Conservation (phyloP, 1,140 invertebrate species). For the Probaryconus sp. region DNA sequence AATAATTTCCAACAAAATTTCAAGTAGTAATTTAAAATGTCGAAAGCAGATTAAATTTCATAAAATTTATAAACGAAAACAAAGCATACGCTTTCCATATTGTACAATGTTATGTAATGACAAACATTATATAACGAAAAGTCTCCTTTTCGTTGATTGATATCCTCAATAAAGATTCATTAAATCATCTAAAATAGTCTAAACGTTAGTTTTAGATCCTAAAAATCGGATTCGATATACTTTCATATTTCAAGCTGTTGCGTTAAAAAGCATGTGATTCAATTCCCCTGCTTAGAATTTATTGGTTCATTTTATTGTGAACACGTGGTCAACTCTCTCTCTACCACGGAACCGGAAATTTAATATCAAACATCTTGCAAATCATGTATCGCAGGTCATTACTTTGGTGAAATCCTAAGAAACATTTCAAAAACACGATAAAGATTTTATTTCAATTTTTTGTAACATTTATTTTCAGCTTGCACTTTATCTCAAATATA, state of each 20-base stretch:
- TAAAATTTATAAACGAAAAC: too few species aligned
- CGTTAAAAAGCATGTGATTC: constrained; percentile 11
- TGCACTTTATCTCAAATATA: too few species aligned
- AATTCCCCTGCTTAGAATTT: constrained; percentile 6
- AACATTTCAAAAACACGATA: not conserved
- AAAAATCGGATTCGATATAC: constrained; percentile 32
- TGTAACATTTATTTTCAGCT: too few species aligned
- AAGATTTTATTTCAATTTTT: too few species aligned
- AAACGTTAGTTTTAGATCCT: not conserved
- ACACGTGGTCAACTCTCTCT: constrained; percentile 55
- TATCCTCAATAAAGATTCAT: not conserved
- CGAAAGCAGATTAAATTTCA: too few species aligned
- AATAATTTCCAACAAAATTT: too few species aligned
- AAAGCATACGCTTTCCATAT: too few species aligned
- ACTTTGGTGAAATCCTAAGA: constrained; percentile 36
- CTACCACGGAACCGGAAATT: constrained; percentile 52
- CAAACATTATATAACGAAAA: too few species aligned
- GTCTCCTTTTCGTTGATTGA: constrained; percentile 12
- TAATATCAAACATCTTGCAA: constrained; percentile 55
- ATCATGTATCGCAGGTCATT: constrained; percentile 48
- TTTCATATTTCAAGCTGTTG: constrained; percentile 29
- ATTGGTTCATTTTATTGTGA: constrained; percentile 36
- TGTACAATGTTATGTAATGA: too few species aligned
- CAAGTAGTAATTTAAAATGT: too few species aligned
- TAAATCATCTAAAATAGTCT: not conserved